These are phyloP conservation scores for Cheilosia pagana DNA, from an alignment of 2,888 invertebrate species.

Conservation along the genomic window DNA sequence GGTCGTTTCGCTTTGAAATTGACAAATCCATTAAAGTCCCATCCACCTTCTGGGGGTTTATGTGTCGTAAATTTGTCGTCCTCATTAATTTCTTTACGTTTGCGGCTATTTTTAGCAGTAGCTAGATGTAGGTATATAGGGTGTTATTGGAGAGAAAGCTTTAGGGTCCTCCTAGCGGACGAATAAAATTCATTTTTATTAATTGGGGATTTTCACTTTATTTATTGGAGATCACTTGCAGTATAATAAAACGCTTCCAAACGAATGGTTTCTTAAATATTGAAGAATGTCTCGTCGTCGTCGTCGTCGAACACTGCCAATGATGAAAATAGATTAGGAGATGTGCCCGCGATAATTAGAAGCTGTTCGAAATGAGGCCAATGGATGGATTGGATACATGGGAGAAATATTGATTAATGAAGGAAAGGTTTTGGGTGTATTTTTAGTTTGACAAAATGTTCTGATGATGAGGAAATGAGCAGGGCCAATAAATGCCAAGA, in stretches of 20 bases:
- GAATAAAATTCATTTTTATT: constrained; percentile 66
- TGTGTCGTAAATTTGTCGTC: constrained; percentile 70
- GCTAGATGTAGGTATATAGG: neutral
- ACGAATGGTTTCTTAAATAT: constrained; percentile 6
- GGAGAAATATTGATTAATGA: neutral
- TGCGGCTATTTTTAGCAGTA: constrained; percentile 41
- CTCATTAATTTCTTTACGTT: constrained; percentile 56
- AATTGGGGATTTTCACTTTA: constrained; percentile 60
- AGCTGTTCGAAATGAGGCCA: neutral
- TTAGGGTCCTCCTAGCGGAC: constrained; percentile 20
- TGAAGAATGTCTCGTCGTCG: too few species aligned
- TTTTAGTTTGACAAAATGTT: too few species aligned
- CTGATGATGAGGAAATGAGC: too few species aligned
- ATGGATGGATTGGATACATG: neutral
- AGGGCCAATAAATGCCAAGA: too few species aligned
- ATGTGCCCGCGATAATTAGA: neutral
- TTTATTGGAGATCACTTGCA: constrained; percentile 56
- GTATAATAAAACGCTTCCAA: constrained; percentile 36
- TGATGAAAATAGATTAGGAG: constrained; percentile 8
- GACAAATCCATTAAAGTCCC: constrained; percentile 72
- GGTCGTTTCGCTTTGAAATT: constrained; percentile 62
- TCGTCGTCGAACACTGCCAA: constrained; percentile 1
- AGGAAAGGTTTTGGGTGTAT: neutral
- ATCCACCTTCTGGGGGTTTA: constrained; percentile 52
- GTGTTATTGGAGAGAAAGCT: constrained; percentile 15